These are phyloP conservation scores for Rugalucina vietnamica DNA, from an alignment of 2,888 invertebrate genomes.

Conservation along the genomic window DNA sequence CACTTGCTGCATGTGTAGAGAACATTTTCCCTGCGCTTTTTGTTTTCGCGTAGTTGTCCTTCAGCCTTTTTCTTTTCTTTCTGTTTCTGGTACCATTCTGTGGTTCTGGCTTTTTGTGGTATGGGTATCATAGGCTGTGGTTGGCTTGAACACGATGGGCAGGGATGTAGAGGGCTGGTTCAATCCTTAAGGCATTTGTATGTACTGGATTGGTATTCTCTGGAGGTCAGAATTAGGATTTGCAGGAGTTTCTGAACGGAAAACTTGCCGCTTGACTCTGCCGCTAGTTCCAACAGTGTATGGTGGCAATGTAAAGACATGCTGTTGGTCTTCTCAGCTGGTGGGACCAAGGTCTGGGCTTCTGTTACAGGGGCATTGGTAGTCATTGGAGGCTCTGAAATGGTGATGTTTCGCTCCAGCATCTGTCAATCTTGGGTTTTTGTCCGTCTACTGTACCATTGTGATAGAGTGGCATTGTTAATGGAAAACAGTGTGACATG, in stretches of 20 bases:
- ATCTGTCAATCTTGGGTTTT: slow-evolving; percentile 36
- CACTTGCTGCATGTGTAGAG: slow-evolving; percentile 32
- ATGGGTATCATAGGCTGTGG: not conserved
- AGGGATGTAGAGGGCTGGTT: not conserved
- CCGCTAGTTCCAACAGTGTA: not conserved
- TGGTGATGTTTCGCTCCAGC: slow-evolving; percentile 38
- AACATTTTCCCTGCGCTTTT: not conserved
- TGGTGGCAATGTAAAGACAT: slow-evolving; percentile 15
- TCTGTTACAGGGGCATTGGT: slow-evolving; percentile 7
- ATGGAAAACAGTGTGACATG: slow-evolving; percentile 17
- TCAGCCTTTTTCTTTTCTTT: not conserved
- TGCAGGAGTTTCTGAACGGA: not conserved
- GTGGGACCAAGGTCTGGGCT: not conserved
- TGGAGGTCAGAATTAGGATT: not conserved
- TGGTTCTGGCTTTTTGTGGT: not conserved
- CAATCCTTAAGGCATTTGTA: not conserved
- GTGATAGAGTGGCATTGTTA: slow-evolving; percentile 35
- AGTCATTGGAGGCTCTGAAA: slow-evolving; percentile 24
- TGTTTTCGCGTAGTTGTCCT: slow-evolving; percentile 9
- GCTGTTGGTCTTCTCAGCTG: not conserved
- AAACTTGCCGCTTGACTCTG: not conserved
- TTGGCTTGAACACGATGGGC: not conserved
- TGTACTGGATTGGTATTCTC: not conserved
- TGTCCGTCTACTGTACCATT: slow-evolving; percentile 18
- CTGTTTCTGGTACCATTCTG: slow-evolving; percentile 25